Evolutionary conservation across 2,797 vertebrate species (phyloP).

Genomic region (Simalia tracyae): DNA sequence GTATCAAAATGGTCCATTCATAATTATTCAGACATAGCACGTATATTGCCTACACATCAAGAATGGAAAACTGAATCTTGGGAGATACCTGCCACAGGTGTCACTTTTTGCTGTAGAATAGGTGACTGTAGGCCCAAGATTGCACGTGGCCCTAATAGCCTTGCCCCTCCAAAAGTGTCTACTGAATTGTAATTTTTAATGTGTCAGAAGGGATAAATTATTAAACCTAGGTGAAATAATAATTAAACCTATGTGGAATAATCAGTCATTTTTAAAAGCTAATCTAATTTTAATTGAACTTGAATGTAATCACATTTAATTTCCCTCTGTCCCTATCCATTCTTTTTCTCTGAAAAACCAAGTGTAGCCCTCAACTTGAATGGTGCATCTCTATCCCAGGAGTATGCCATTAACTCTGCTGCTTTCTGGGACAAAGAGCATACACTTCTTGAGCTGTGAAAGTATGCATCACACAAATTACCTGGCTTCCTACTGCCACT

Average conservation of each 20-base stretch:
- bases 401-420: background rate
- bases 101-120: background rate
- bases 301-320: background rate
- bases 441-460: background rate
- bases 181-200: background rate
- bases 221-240: background rate
- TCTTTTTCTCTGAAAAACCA: background rate
- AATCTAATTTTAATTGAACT: background rate
- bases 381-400: background rate
- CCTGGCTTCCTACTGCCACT: background rate
- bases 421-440: background rate
- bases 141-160: background rate
- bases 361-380: background rate
- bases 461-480: background rate
- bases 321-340: background rate
- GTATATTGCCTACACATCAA: background rate
- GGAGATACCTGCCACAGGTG: background rate
- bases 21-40: background rate
- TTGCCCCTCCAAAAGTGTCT: background rate
- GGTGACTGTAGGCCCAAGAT: background rate
- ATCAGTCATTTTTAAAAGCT: background rate
- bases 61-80: background rate
- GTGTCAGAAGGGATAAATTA: background rate
- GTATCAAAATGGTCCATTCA: background rate
- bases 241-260: background rate